Percentiles rank a stretch among this genome's conserved stretches.
Conservation (phyloP, 2,113 vertebrate species). For the Cyanocitta stelleri region DNA sequence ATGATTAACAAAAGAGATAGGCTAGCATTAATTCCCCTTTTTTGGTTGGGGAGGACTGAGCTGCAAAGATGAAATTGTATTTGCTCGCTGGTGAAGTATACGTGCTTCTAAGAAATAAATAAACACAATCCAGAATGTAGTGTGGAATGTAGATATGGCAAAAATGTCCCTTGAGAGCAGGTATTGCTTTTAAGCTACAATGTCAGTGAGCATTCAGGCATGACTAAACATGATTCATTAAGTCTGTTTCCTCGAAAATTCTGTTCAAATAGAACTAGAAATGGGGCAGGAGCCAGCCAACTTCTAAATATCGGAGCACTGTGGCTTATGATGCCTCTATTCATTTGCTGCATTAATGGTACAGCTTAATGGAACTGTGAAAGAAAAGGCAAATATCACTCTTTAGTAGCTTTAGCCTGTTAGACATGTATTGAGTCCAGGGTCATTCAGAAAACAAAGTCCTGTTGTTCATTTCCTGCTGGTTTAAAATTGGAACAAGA, state of each 20-base stretch:
- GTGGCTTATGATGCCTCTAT: background rate
- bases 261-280: background rate
- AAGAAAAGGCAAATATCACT: background rate
- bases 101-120: background rate
- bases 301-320: background rate
- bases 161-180: background rate
- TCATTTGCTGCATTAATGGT: background rate
- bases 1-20: background rate
- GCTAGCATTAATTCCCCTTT: background rate
- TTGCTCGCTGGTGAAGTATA: background rate
- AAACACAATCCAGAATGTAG: background rate
- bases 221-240: conserved; percentile 1
- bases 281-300: background rate
- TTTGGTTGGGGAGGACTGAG: background rate
- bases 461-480: background rate
- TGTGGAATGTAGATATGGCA: background rate
- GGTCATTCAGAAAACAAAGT: background rate
- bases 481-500: background rate
- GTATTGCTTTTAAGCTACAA: background rate
- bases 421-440: background rate
- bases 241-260: background rate
- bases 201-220: background rate
- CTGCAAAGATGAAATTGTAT: background rate
- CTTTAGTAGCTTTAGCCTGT: background rate
- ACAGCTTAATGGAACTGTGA: background rate